A percentile compares a stretch with the other conserved stretches of the same genome.
These are phyloP conservation scores for Cosmia trapezina DNA, from an alignment of 2,888 invertebrate genomes.

Conservation along the genomic window DNA sequence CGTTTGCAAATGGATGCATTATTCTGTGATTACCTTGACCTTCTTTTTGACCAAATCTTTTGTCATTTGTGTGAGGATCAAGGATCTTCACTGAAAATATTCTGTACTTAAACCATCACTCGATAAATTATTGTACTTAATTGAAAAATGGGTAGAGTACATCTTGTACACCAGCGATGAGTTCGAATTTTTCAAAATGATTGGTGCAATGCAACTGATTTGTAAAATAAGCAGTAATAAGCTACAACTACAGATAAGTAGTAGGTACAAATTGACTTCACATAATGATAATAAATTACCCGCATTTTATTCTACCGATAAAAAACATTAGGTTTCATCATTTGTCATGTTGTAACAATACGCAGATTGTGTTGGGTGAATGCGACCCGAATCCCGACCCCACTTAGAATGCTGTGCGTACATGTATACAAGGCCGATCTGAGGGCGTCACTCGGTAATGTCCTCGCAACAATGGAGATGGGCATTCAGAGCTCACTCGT, in stretches of 20 bases:
- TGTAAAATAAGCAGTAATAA: not conserved
- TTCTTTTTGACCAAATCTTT: not conserved
- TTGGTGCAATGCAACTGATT: not conserved
- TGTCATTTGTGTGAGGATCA: not conserved
- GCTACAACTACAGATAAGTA: slow-evolving; percentile 10
- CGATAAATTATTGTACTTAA: not conserved
- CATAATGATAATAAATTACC: slow-evolving; percentile 42
- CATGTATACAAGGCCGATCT: slow-evolving; percentile 58
- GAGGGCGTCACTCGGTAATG: slow-evolving; percentile 70
- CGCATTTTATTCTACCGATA: slow-evolving; percentile 45
- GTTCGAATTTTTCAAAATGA: not conserved
- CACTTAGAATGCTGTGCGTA: slow-evolving; percentile 47
- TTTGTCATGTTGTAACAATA: slow-evolving; percentile 39
- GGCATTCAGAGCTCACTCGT: slow-evolving; percentile 74
- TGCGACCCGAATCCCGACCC: slow-evolving; percentile 52
- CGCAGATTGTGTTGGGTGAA: slow-evolving; percentile 28
- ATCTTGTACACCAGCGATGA: too few relatives aligned
- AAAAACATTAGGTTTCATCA: slow-evolving; percentile 36
- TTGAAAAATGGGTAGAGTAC: not conserved
- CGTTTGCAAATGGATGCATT: not conserved
- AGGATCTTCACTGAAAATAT: not conserved
- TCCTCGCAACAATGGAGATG: slow-evolving; percentile 74
- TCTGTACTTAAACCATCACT: not conserved
- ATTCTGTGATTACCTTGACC: not conserved
- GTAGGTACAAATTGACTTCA: slow-evolving; percentile 7